Percentiles rank a stretch among this genome's conserved stretches.
Evolutionary conservation across 2,888 invertebrate species (phyloP).

Genomic region (Dryomyza anilis): DNA sequence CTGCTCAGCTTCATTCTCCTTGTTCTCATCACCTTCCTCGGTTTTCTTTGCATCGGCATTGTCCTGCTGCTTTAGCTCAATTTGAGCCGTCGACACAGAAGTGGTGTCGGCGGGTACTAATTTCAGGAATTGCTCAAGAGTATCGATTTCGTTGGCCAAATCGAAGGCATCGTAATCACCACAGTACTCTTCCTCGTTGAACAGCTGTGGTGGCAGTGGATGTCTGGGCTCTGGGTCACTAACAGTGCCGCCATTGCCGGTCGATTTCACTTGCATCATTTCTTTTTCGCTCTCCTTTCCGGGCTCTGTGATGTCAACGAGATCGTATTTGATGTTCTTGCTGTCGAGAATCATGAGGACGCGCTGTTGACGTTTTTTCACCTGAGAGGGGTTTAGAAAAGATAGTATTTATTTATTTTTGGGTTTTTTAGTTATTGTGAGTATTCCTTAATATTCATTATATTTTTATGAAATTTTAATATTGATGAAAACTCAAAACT

Average conservation of each 20-base stretch:
- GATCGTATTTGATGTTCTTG: conserved; percentile 85
- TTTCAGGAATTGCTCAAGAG: conserved; percentile 86
- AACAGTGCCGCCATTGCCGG: conserved; percentile 74
- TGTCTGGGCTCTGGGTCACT: conserved; percentile 76
- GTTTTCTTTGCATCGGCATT: conserved; percentile 48
- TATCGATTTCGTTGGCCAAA: conserved; percentile 87
- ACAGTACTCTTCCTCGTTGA: conserved; percentile 83
- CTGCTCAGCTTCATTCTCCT: conserved; percentile 47
- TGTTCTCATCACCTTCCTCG: conserved; percentile 54
- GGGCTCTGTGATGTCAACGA: conserved; percentile 94
- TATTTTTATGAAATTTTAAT: conserved; percentile 25
- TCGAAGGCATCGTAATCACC: conserved; percentile 95
- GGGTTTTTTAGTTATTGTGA: neutral
- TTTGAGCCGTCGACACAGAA: conserved; percentile 62
- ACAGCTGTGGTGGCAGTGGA: conserved; percentile 91
- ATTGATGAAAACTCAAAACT: conserved; percentile 33
- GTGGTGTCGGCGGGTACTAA: conserved; percentile 66
- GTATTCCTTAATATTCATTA: neutral
- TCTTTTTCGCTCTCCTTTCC: conserved; percentile 86
- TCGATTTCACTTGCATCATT: conserved; percentile 89
- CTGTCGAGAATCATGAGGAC: conserved; percentile 93
- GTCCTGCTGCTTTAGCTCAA: conserved; percentile 57
- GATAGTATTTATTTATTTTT: too few species aligned
- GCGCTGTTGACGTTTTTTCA: conserved; percentile 93
- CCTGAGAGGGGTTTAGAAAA: too few species aligned